Conservation (phyloP, 2,113 vertebrate genomes). For the Chauna torquata region DNA sequence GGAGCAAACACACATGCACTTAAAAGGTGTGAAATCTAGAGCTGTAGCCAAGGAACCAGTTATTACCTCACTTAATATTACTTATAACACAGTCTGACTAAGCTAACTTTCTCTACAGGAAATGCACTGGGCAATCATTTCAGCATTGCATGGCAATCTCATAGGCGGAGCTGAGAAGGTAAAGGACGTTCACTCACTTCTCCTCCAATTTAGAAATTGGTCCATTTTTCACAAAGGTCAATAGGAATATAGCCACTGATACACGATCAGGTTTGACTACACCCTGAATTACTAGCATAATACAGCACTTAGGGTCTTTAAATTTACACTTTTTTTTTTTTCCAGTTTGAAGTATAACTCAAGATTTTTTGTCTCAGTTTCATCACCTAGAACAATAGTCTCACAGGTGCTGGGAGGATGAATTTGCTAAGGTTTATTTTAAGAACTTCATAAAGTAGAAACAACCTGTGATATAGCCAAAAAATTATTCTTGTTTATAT, state of each 20-base stretch:
- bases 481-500: not conserved
- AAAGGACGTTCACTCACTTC: not conserved
- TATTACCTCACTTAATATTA: not conserved
- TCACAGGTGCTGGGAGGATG: not conserved
- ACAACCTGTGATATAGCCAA: not conserved
- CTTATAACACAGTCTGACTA: not conserved
- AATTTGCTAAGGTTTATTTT: not conserved
- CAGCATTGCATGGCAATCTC: not conserved
- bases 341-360: not conserved
- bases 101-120: not conserved
- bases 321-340: not conserved
- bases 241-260: not conserved
- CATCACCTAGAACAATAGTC: not conserved
- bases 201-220: not conserved
- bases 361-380: not conserved
- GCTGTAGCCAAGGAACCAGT: not conserved
- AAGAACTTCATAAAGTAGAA: not conserved
- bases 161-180: not conserved
- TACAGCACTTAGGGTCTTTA: not conserved
- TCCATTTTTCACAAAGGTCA: not conserved
- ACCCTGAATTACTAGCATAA: not conserved
- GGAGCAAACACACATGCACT: not conserved
- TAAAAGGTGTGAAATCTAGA: constrained; percentile 14
- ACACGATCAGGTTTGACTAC: not conserved
- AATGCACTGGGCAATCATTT: not conserved